These are phyloP conservation scores for Ciconia stormi DNA, from an alignment of 2,113 vertebrate species.

Conservation along the genomic window DNA sequence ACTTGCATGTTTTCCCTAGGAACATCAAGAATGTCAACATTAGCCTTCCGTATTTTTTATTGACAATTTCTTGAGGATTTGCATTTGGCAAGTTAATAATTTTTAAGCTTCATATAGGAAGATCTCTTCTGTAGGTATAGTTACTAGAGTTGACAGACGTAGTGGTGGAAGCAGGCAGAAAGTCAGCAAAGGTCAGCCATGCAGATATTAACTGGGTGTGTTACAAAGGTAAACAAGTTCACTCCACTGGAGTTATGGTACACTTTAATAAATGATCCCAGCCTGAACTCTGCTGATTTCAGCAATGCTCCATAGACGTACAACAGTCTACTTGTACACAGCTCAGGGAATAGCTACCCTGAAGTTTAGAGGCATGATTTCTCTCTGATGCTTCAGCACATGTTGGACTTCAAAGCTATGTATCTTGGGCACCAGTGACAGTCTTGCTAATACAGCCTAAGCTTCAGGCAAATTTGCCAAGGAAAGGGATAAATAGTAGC, in stretches of 20 bases:
- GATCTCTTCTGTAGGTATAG: background rate
- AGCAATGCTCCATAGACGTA: background rate
- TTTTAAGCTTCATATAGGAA: background rate
- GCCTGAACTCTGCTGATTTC: background rate
- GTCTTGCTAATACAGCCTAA: background rate
- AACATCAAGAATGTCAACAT: fast-evolving
- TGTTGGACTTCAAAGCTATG: background rate
- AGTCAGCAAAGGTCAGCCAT: background rate
- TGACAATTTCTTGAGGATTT: background rate
- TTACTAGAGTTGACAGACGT: background rate
- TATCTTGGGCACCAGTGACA: background rate
- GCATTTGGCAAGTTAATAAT: background rate
- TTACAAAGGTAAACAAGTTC: background rate
- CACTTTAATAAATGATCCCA: background rate
- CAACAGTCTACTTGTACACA: background rate
- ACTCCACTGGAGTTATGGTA: background rate
- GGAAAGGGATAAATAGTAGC: background rate
- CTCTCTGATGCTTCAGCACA: background rate
- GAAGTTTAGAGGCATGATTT: background rate
- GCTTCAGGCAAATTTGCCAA: background rate
- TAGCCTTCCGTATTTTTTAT: background rate
- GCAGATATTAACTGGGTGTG: background rate
- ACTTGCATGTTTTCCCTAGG: background rate
- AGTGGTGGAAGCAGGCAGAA: background rate
- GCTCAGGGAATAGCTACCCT: background rate